Evolutionary conservation across 1,140 invertebrate genomes (phyloP).

Genomic region (Diabrotica virgifera): DNA sequence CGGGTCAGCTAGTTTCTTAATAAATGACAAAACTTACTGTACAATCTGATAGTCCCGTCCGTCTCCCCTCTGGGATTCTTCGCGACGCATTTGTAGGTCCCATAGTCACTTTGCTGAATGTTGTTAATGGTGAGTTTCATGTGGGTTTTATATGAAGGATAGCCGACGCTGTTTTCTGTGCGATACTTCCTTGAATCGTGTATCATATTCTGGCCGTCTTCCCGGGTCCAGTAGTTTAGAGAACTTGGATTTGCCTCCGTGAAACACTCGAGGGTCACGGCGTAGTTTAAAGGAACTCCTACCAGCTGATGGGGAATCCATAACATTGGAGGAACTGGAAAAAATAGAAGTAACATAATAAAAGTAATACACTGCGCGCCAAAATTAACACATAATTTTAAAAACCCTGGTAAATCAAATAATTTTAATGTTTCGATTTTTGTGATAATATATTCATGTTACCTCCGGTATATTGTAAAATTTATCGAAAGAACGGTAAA

Average conservation of each 20-base stretch:
- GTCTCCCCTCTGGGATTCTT: constrained; percentile 91
- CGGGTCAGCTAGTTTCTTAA: too few species aligned
- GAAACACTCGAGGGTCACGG: constrained; percentile 82
- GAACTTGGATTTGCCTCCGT: constrained; percentile 89
- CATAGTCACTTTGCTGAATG: constrained; percentile 75
- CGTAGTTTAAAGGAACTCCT: constrained; percentile 73
- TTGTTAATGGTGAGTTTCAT: constrained; percentile 77
- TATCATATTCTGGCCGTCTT: constrained; percentile 79
- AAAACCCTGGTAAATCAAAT: too few species aligned
- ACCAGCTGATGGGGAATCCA: constrained; percentile 89
- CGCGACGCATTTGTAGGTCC: constrained; percentile 87
- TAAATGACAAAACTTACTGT: constrained; percentile 67
- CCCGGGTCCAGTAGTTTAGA: constrained; percentile 87
- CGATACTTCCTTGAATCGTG: constrained; percentile 81
- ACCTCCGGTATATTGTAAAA: too few species aligned
- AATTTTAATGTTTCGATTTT: too few species aligned
- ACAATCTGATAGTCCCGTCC: constrained; percentile 84
- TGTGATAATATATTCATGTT: too few species aligned
- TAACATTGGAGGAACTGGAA: constrained; percentile 84
- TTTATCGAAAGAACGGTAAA: too few species aligned
- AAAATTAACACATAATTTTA: too few species aligned
- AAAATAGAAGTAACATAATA: background rate
- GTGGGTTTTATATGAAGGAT: constrained; percentile 74
- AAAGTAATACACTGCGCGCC: too few species aligned
- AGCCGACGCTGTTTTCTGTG: constrained; percentile 64